Conservation (phyloP, 2,797 vertebrate genomes). For the Tauraco hartlaubi region DNA sequence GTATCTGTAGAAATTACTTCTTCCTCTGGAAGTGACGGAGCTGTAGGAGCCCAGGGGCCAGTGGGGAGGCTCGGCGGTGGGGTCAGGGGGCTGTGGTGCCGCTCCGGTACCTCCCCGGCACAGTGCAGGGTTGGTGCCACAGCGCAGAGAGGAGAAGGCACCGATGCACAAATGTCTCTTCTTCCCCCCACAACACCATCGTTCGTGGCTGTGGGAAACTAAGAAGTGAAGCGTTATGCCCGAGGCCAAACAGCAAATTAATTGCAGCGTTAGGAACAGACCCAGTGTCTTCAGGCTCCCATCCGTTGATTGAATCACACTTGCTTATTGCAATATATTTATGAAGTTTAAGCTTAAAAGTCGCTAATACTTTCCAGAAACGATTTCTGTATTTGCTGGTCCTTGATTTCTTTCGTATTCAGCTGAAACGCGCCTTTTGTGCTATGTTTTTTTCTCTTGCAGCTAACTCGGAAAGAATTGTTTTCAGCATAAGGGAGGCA, state of each 20-base stretch:
- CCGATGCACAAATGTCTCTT: slow-evolving; percentile 3
- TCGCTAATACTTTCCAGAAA: slow-evolving; percentile 61
- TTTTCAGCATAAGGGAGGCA: not conserved
- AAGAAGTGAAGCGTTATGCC: not conserved
- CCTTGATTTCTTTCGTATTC: slow-evolving; percentile 39
- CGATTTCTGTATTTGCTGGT: slow-evolving; percentile 9
- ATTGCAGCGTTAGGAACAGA: slow-evolving; percentile 30
- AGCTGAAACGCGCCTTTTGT: slow-evolving; percentile 39
- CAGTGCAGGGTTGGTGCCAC: not conserved
- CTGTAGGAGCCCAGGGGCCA: not conserved
- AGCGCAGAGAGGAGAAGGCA: not conserved
- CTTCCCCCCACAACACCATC: not conserved
- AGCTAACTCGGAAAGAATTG: slow-evolving; percentile 6
- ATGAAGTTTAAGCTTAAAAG: slow-evolving; percentile 70
- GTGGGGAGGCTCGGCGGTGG: fast-evolving
- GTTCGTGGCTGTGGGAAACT: not conserved
- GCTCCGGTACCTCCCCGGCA: not conserved
- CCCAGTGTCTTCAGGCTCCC: slow-evolving; percentile 20
- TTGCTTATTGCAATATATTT: slow-evolving; percentile 72
- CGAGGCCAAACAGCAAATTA: slow-evolving; percentile 11
- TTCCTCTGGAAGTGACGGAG: not conserved
- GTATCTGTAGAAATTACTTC: not conserved
- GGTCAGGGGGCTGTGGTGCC: not conserved
- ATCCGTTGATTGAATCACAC: slow-evolving; percentile 21
- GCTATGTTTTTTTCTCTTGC: slow-evolving; percentile 16